Conservation (phyloP, 1,140 invertebrate species). For the Antheraea pernyi region DNA sequence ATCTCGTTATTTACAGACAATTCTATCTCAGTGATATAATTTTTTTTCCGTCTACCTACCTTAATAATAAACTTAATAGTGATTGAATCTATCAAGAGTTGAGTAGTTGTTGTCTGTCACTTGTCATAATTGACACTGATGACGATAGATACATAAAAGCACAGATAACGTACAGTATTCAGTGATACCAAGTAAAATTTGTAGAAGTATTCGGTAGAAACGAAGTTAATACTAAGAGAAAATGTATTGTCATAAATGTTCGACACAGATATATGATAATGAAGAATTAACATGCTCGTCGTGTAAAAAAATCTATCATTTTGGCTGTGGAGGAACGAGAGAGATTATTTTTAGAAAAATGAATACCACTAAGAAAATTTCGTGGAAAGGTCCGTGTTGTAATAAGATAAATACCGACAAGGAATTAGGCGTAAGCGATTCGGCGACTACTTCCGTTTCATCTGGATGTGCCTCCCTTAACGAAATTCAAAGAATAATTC, state of each 20-base stretch:
- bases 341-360: background rate
- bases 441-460: background rate
- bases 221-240: too few species aligned
- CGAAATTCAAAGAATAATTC: background rate
- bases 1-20: too few species aligned
- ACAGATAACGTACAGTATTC: too few species aligned
- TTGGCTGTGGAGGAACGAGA: background rate
- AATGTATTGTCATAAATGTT: background rate
- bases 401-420: background rate
- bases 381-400: background rate
- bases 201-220: too few species aligned
- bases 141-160: too few species aligned
- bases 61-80: too few species aligned
- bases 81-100: too few species aligned
- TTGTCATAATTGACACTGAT: too few species aligned
- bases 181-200: too few species aligned
- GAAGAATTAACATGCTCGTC: background rate
- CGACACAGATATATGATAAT: background rate
- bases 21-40: too few species aligned
- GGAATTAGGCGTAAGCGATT: background rate
- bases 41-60: too few species aligned
- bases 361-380: background rate
- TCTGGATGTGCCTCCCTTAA: background rate
- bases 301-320: background rate
- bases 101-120: too few species aligned